A percentile compares a stretch with the other conserved stretches of the same genome.
Evolutionary conservation across 2,113 vertebrate species (phyloP).

Genomic region (Suricata suricatta): DNA sequence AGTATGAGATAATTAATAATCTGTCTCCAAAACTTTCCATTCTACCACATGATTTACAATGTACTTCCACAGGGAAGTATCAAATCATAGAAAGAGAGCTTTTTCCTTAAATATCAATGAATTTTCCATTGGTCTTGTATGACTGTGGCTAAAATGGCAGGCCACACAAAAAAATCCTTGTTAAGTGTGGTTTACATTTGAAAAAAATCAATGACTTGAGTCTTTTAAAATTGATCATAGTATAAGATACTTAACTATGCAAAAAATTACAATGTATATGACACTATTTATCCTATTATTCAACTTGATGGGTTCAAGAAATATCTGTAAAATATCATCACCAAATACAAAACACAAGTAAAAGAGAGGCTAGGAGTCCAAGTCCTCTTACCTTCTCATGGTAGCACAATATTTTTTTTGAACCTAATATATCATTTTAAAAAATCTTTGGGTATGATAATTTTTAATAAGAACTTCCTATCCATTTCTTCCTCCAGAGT

Average conservation of each 20-base stretch:
- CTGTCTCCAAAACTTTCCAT: background rate
- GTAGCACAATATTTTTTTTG: background rate
- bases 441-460: background rate
- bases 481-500: background rate
- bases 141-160: background rate
- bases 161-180: background rate
- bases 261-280: background rate
- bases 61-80: background rate
- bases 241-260: background rate
- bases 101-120: background rate
- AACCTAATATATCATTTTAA: background rate
- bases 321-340: background rate
- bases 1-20: background rate
- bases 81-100: background rate
- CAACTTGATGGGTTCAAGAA: background rate
- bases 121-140: background rate
- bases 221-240: background rate
- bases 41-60: background rate
- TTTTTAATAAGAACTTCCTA: background rate
- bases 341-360: background rate
- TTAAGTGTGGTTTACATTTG: background rate
- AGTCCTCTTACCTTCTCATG: background rate
- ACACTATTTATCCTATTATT: background rate
- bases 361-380: background rate
- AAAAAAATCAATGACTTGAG: background rate